A percentile compares a stretch with the other conserved stretches of the same genome.
Evolutionary conservation across 2,888 invertebrate genomes (phyloP).

Genomic region (Dicranocentrus wangi): DNA sequence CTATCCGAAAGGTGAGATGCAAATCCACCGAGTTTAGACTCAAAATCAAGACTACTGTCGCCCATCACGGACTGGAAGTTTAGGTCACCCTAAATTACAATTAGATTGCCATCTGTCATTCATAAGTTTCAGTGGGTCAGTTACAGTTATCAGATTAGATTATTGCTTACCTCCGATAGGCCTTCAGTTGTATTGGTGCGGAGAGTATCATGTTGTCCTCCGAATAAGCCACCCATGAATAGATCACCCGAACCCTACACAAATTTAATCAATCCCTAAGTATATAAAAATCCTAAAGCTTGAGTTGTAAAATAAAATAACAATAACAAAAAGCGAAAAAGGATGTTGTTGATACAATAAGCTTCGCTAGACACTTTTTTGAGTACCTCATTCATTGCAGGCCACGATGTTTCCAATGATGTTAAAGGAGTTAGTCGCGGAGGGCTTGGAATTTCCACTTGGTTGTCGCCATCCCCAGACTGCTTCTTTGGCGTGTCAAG

Average conservation of each 20-base stretch:
- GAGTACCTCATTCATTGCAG: constrained; percentile 36
- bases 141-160: too few species aligned
- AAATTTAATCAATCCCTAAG: background rate
- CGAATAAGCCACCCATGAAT: constrained; percentile 54
- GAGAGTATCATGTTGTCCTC: constrained; percentile 36
- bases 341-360: too few species aligned
- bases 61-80: constrained; percentile 69
- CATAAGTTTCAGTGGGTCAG: too few species aligned
- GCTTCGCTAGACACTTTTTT: too few species aligned
- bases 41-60: constrained; percentile 67
- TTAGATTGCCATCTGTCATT: too few species aligned
- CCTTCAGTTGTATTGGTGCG: constrained; percentile 15
- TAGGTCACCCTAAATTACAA: constrained; percentile 51
- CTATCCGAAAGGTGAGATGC: constrained; percentile 13
- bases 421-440: constrained; percentile 11
- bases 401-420: constrained; percentile 48
- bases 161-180: constrained; percentile 37
- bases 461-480: constrained; percentile 13
- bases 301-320: background rate
- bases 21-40: constrained; percentile 59
- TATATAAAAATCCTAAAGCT: background rate
- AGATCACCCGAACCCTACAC: constrained; percentile 32
- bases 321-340: background rate
- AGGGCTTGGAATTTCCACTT: constrained; percentile 8
- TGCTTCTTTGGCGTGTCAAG: constrained; percentile 47